A percentile compares a stretch with the other conserved stretches of the same genome.
Evolutionary conservation across 30 jellyfish, hydroid and myxozoan species (phyloP).

Genomic region (Rhopilema esculentum): DNA sequence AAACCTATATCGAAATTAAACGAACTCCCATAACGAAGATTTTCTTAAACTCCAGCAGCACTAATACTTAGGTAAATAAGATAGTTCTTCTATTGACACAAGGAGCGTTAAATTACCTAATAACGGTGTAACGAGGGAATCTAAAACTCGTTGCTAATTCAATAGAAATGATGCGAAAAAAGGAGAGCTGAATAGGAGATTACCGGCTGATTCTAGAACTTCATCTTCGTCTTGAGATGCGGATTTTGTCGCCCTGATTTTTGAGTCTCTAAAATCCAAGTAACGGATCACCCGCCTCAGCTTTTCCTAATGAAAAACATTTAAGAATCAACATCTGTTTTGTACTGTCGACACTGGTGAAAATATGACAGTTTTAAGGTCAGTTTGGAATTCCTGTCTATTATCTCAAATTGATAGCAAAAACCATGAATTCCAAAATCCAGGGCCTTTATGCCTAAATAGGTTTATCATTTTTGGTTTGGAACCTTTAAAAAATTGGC

Average conservation of each 20-base stretch:
- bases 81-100: neutral
- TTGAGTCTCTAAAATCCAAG: slow-evolving; percentile 87
- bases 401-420: too few species aligned
- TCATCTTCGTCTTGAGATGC: slow-evolving; percentile 94
- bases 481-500: too few species aligned
- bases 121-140: neutral
- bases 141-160: neutral
- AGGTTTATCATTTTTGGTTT: too few species aligned
- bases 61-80: neutral
- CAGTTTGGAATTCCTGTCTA: neutral
- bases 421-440: too few species aligned
- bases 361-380: neutral
- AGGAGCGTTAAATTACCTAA: neutral
- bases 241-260: slow-evolving; percentile 84
- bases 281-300: slow-evolving; percentile 88
- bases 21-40: neutral
- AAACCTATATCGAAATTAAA: neutral
- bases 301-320: slow-evolving; percentile 64
- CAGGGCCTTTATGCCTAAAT: too few species aligned
- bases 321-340: neutral
- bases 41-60: neutral
- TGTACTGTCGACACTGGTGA: too few species aligned
- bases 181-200: neutral
- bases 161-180: neutral
- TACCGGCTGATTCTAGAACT: slow-evolving; percentile 77